Evolutionary conservation across 1,140 invertebrate genomes (phyloP), one percentile per base, ranked within the genome.

Genomic region (Trichomalopsis sarcophagae): DNA sequence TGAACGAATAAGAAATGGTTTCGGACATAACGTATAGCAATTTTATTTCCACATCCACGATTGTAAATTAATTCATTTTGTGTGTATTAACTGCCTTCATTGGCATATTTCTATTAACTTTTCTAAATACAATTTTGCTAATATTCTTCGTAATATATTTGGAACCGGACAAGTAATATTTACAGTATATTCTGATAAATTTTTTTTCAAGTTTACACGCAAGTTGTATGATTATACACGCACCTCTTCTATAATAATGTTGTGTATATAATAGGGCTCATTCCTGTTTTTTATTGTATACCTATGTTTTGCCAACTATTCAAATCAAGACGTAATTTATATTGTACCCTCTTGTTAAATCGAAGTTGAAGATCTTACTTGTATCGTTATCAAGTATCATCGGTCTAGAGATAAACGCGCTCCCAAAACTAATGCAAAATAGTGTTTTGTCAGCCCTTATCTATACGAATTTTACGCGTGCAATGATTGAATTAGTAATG

Each of bases 321-420:
- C 5, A 73, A 30, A 73, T 82, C 14, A 14, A 36, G 21, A 47
- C 21, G 62, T 36, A 74, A 74, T 47, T 36, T 82, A 74, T n/a
- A 55, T 14, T 66, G 9, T 44, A 62, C 30, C 27, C 47, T 55
- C 9, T 44, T 71, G 1, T 81, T 71, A 69, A 23, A 30, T 73
- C n/a, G 79, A 69, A 40, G 79, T 27, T 81, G 27, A 27, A 47
- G n/a, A 81, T 81, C 66, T 80, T 80, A 69, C 13, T 47, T 36
- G 71, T 81, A 17, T n/a, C 2, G 55, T 7, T 62, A 14, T 50
- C 47, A 62, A 44, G 17, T 27, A 68, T 79, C 7, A 17, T 23
- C 30, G 13, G n/a, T 6, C 55, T 68, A 9, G 21, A 79, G 23
- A 79, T 68, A 79, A 79, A 68, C 9, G 77, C 77, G 62, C 62